Evolutionary conservation across 1,140 invertebrate genomes (phyloP).

Genomic region (Lordiphosa clarofinis): DNA sequence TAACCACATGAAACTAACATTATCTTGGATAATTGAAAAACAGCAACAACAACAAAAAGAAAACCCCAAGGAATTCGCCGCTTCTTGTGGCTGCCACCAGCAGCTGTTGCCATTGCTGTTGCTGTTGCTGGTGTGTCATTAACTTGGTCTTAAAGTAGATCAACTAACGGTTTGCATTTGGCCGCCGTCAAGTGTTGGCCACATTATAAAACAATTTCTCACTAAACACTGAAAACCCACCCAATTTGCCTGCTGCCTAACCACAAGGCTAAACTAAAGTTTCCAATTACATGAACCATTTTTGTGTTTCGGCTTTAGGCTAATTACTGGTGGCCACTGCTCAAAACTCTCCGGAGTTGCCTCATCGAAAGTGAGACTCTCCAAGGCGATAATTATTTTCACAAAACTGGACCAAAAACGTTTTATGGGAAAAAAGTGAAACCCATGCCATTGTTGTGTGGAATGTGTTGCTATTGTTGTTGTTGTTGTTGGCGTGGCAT

Average conservation of each 20-base stretch:
- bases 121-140: conserved; percentile 7
- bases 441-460: conserved; percentile 8
- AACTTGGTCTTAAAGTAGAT: conserved; percentile 13
- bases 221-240: conserved; percentile 9
- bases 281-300: conserved; percentile 14
- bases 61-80: conserved; percentile 6
- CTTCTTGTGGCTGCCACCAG: neutral
- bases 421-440: conserved; percentile 15
- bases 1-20: conserved; percentile 9
- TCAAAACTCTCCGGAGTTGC: conserved; percentile 3
- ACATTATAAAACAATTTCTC: conserved; percentile 20
- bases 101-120: neutral
- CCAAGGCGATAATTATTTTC: conserved; percentile 13
- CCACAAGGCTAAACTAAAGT: conserved; percentile 8
- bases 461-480: neutral
- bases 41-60: conserved; percentile 1
- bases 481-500: conserved; percentile 1
- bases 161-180: conserved; percentile 12
- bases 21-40: conserved; percentile 16
- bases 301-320: conserved; percentile 6
- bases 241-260: conserved; percentile 15
- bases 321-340: conserved; percentile 11
- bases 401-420: conserved; percentile 12
- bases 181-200: conserved; percentile 9
- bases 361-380: conserved; percentile 16